Base-by-base conservation (phyloP, 1,140 invertebrate species). In the Plectrocnemia conspersa region DNA sequence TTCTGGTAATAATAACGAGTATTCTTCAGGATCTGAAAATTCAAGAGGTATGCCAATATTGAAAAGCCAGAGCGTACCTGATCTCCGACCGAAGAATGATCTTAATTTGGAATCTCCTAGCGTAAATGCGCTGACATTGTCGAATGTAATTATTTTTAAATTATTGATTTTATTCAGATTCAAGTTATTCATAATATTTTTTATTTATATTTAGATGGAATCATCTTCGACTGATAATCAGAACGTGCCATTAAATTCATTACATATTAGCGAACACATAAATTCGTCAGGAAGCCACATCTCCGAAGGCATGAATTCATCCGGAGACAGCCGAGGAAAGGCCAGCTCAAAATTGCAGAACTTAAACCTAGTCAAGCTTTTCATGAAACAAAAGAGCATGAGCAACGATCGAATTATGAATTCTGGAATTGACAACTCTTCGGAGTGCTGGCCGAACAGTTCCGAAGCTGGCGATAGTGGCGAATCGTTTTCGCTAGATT, bases 321-420 rank as follows among this genome's bases (percentile, higher is more conserved):
- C 71, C 22, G 74, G 74, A 49, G 74, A 76, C 65, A 74, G 72
- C 59, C 73, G 73, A 64, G 27, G 33, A 13, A 56, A 55, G 29
- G 35, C 38, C 54, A 44, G 25, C 25, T 25, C 59, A 23, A 35
- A 47, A 10, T 77, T 77, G 61, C 77, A 76, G 55, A 83, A 85
- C 63, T 84, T 92, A 65, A 92, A 85, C 70, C 77, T 93, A 60
- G 85, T 93, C n/a, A 88, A 88, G 69, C 70, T 91, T 29, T 93
- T 91, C 65, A 91, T 93, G 78, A 90, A 91, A 69, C 89, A 92
- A 65, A 90, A 89, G 67, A 90, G 87, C 66, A 81, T 82, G 68
- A 86, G 84, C 61, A 81, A 82, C 42, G 84, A 86, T 70, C 82
- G 82, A 10, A 82, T 81, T 45, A 73, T 78, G 48, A 74, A 76